Conservation (phyloP, 2,888 invertebrate species). For the Scaptomyza parva region DNA sequence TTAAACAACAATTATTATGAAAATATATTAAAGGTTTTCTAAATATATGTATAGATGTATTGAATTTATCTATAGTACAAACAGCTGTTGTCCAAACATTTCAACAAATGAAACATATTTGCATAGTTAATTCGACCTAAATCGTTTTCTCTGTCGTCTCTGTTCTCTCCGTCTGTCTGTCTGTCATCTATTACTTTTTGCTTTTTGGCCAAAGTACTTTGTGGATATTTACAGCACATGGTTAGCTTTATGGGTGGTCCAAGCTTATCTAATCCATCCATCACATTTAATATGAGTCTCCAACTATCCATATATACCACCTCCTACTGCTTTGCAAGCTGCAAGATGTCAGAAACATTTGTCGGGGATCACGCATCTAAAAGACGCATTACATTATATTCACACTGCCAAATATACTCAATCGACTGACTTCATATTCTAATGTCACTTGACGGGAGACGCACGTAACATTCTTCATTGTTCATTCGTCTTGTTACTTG, state of each 20-base stretch:
- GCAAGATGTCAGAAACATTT: slow-evolving; percentile 57
- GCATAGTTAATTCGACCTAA: slow-evolving; percentile 50
- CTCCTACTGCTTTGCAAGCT: slow-evolving; percentile 10
- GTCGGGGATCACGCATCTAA: slow-evolving; percentile 29
- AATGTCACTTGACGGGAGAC: too few species aligned
- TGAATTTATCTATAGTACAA: slow-evolving; percentile 11
- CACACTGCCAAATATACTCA: slow-evolving; percentile 25
- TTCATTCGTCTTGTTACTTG: slow-evolving; percentile 62
- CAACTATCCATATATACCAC: background rate
- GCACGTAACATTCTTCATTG: too few species aligned
- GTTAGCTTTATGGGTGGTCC: slow-evolving; percentile 38
- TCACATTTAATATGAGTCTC: slow-evolving; percentile 37
- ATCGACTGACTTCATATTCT: slow-evolving; percentile 37
- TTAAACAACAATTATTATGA: too few species aligned
- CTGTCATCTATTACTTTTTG: background rate
- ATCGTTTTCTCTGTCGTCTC: background rate
- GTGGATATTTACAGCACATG: slow-evolving; percentile 54
- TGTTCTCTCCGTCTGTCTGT: background rate
- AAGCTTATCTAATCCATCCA: slow-evolving; percentile 53
- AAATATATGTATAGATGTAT: background rate
- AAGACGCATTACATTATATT: slow-evolving; percentile 57
- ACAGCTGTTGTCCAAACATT: slow-evolving; percentile 51
- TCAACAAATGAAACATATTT: slow-evolving; percentile 51
- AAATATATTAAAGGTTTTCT: background rate
- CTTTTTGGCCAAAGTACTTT: slow-evolving; percentile 35